Evolutionary conservation across 30 jellyfish, hydroid and myxozoan species (phyloP).

Genomic region (Pelagia noctiluca): DNA sequence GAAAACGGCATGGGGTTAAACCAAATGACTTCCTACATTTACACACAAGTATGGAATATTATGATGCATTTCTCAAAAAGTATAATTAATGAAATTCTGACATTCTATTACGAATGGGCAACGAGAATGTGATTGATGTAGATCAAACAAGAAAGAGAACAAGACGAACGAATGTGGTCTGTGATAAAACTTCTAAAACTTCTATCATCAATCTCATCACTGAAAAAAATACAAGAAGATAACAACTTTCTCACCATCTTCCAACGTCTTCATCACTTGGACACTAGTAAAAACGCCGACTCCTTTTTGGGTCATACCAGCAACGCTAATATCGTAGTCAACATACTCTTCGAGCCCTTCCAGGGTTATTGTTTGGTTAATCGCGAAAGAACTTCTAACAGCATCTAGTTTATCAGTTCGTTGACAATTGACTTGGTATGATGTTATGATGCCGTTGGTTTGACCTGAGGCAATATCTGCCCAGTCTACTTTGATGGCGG

Average conservation of each 20-base stretch:
- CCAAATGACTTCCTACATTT: too few species aligned
- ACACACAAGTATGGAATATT: too few species aligned
- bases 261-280: not conserved
- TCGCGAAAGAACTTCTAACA: not conserved
- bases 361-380: not conserved
- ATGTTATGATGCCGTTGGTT: constrained; percentile 24
- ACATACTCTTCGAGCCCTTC: constrained; percentile 18
- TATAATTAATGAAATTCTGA: too few species aligned
- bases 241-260: constrained; percentile 11
- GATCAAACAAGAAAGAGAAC: too few species aligned
- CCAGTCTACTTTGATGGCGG: constrained; percentile 28
- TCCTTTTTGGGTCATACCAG: constrained; percentile 58
- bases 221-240: not conserved
- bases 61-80: too few species aligned
- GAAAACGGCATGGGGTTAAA: too few species aligned
- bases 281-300: constrained; percentile 13
- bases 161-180: too few species aligned
- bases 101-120: too few species aligned
- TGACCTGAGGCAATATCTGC: constrained; percentile 12
- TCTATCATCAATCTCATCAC: too few species aligned
- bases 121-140: too few species aligned
- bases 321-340: constrained; percentile 41
- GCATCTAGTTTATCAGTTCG: constrained; percentile 30
- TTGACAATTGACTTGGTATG: constrained; percentile 16
- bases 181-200: too few species aligned